Evolutionary conservation across 1,140 invertebrate genomes (phyloP).

Genomic region (Diprion similis): DNA sequence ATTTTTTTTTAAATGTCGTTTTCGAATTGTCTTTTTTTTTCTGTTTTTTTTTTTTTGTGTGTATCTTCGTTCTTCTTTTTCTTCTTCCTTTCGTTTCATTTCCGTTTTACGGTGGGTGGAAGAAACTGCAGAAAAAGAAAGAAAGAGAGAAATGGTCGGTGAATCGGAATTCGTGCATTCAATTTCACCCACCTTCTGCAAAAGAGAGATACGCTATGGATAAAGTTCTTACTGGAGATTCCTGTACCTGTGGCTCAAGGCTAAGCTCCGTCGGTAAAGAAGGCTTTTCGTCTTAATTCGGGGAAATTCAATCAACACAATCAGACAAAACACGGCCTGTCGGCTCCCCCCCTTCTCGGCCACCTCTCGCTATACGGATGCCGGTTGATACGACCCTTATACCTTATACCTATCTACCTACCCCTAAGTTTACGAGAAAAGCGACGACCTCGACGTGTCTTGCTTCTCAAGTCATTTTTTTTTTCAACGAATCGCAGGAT

Average conservation of each 20-base stretch:
- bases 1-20: background rate
- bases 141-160: background rate
- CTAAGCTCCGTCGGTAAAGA: background rate
- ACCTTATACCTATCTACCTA: background rate
- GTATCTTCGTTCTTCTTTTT: background rate
- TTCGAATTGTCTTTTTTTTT: conserved; percentile 15
- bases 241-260: too few species aligned
- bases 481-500: conserved; percentile 16
- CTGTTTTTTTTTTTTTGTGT: background rate
- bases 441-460: background rate
- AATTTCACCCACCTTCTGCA: too few species aligned
- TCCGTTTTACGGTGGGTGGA: too few species aligned
- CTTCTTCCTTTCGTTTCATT: background rate
- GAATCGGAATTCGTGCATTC: too few species aligned
- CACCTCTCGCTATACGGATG: too few species aligned
- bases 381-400: too few species aligned
- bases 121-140: background rate
- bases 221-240: too few species aligned
- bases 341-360: too few species aligned
- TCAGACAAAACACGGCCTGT: background rate
- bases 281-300: background rate
- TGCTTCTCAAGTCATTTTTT: background rate
- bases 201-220: too few species aligned
- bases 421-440: background rate
- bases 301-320: background rate